Conservation (phyloP, 2,113 vertebrate species). For the Poecile atricapillus region DNA sequence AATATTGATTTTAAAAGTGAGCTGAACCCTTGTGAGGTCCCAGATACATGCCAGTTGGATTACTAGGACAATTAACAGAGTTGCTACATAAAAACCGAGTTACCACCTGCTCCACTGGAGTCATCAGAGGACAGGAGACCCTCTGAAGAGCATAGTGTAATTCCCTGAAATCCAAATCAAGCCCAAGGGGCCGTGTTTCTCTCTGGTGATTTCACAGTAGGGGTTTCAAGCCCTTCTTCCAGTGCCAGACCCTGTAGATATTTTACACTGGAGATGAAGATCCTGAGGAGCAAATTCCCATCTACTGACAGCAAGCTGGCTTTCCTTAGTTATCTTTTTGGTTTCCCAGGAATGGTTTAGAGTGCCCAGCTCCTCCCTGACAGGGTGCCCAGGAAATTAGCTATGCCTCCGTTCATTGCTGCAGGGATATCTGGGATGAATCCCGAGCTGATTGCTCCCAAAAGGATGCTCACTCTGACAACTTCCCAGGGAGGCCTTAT, state of each 20-base stretch:
- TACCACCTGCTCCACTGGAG: neutral
- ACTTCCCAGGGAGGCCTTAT: neutral
- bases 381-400: neutral
- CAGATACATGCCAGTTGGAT: neutral
- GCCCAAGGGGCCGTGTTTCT: fast-evolving
- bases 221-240: neutral
- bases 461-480: neutral
- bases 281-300: neutral
- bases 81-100: neutral
- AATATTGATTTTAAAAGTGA: neutral
- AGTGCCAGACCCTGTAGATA: neutral
- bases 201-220: neutral
- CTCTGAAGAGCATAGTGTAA: neutral
- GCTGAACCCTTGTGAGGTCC: neutral
- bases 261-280: neutral
- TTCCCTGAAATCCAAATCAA: neutral
- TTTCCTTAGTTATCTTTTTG: neutral
- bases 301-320: neutral
- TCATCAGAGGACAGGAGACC: neutral
- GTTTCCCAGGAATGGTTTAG: neutral
- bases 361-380: neutral
- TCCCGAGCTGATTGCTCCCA: neutral
- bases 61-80: neutral
- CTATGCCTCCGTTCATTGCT: neutral
- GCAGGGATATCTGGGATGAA: neutral